Percentiles rank a stretch among this genome's conserved stretches.
These are phyloP conservation scores for Hypomecis atomaria DNA, from an alignment of 2,888 invertebrate species.

Conservation along the genomic window DNA sequence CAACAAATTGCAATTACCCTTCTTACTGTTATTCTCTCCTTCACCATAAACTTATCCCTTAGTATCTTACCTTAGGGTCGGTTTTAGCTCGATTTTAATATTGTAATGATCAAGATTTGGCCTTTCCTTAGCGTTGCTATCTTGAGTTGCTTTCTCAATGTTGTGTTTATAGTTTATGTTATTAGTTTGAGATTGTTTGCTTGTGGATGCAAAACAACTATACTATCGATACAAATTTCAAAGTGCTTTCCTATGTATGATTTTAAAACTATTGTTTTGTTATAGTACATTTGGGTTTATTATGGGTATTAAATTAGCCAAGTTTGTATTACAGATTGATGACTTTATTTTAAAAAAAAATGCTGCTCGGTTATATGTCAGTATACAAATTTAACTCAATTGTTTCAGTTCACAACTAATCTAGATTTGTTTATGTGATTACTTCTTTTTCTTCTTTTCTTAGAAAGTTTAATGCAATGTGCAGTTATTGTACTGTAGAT, in stretches of 20 bases:
- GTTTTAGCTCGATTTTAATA: conserved; percentile 24
- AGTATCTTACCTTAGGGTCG: conserved; percentile 25
- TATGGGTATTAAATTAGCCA: no score
- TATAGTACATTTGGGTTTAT: no score
- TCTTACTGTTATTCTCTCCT: conserved; percentile 41
- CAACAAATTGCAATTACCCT: conserved; percentile 65
- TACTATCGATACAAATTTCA: neutral
- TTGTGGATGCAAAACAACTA: conserved; percentile 35
- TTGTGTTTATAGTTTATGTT: conserved; percentile 65
- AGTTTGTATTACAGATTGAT: no score
- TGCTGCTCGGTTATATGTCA: no score
- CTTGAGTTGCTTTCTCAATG: conserved; percentile 55
- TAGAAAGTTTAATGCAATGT: no score
- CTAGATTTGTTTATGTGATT: no score
- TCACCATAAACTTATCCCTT: conserved; percentile 33
- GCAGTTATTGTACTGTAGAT: no score
- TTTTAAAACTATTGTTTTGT: no score
- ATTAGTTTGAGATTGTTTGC: conserved; percentile 57
- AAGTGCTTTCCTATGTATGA: neutral
- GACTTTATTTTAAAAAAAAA: no score
- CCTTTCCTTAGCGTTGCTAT: conserved; percentile 58
- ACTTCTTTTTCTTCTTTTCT: no score
- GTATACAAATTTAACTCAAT: no score
- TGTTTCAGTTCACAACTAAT: no score
- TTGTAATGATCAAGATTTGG: conserved; percentile 56